Evolutionary conservation across 2,888 invertebrate genomes (phyloP), one percentile per base, ranked within the genome.

Genomic region (Exephanes ischioxanthus): DNA sequence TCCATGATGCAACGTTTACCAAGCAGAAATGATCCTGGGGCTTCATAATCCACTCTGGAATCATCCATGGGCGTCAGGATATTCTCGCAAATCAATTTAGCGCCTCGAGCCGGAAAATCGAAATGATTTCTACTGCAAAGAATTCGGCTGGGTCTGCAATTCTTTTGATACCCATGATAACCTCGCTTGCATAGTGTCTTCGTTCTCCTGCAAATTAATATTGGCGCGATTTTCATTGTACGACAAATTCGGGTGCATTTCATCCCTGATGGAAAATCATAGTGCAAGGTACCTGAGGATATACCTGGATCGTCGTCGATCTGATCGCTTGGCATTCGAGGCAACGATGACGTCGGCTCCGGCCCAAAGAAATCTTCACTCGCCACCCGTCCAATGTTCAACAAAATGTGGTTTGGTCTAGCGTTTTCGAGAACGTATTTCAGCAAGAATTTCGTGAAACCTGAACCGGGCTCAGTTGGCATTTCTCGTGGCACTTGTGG

Each of bases 1-100:
- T 51, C 3, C 30, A 14, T 6, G 41, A 19, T 63, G 73, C 51
- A 83, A 68, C 73, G 37, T 79, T 48, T 68, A 51, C 73, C 37
- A n/a, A 73, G 26, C 30, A 26, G 48, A 61, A 83, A 63, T 63
- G 26, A 83, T 58, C n/a, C 22, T 30, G 45, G 30, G 51, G n/a
- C 26, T 48, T 7, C 33, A 30, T 77, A 67, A 55, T 53, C 53
- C 37, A 33, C n/a, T 53, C 48, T 66, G 6, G 66, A 67, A 16
- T 73, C 14, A 19, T 22, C 37, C 68, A 30, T 53, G 16, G 55
- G 33, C 7, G 45, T 41, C 11, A 22, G 48, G 0, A 48, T 26
- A 55, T 68, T 79, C 72, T 78, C 51, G 22, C 67, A 78, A 72
- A 78, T 61, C 58, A 73, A 83, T 79, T 48, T 67, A 22, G 30